Conservation (phyloP, 1,140 invertebrate genomes). For the Hirudo medicinalis region DNA sequence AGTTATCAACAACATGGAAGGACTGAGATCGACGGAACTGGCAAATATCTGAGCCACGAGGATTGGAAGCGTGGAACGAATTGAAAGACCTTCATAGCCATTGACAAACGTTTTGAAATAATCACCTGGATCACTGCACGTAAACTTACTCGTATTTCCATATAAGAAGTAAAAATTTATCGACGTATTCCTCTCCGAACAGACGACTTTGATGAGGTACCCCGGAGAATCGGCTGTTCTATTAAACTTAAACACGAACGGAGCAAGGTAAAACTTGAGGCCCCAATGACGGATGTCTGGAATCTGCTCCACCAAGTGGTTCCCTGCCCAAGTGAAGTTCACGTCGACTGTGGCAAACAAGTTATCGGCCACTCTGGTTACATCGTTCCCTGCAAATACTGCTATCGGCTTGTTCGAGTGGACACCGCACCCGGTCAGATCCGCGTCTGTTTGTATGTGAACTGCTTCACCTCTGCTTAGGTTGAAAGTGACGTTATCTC, state of each 20-base stretch:
- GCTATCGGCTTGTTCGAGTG: slow-evolving; percentile 2
- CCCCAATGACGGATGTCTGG: background rate
- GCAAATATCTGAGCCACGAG: slow-evolving; percentile 4
- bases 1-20: background rate
- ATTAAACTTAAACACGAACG: background rate
- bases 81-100: background rate
- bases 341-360: background rate
- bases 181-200: background rate
- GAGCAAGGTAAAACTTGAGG: background rate
- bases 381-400: background rate
- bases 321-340: background rate
- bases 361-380: background rate
- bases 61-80: background rate
- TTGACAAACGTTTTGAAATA: background rate
- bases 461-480: background rate
- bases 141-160: background rate
- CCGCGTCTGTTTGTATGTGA: background rate
- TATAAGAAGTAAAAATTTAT: background rate
- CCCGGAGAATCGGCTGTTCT: background rate
- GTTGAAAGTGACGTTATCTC: background rate
- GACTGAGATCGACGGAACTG: background rate
- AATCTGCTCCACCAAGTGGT: background rate
- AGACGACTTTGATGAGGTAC: slow-evolving; percentile 1
- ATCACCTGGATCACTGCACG: background rate
- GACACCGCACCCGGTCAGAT: background rate